A percentile compares a stretch with the other conserved stretches of the same genome.
phyloP scores from a whole-genome alignment of 2,888 invertebrate genomes.

The Thyatira batis region DNA sequence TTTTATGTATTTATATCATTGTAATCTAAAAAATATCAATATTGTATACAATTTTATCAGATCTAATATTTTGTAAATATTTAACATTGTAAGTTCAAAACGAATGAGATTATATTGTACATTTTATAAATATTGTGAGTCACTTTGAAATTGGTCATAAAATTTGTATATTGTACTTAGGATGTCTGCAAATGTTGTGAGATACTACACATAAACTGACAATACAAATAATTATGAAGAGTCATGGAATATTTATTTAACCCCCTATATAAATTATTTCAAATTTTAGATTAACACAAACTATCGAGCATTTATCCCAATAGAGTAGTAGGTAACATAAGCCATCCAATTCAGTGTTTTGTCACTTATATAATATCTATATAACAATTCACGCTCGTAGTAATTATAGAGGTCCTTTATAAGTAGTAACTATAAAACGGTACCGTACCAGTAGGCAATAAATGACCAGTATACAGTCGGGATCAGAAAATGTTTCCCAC shows the following conservation, averaged over 20 bases:
- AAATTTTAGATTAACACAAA: too few species aligned
- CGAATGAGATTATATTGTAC: conserved; percentile 82
- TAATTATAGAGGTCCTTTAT: too few species aligned
- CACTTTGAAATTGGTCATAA: conserved; percentile 73
- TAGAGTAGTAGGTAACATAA: too few species aligned
- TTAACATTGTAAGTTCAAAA: conserved; percentile 72
- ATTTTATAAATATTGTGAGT: conserved; percentile 80
- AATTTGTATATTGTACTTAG: conserved; percentile 77
- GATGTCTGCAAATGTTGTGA: conserved; percentile 78
- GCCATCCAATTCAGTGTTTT: too few species aligned
- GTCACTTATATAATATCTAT: too few species aligned
- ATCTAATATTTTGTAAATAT: conserved; percentile 82
- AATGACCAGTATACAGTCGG: too few species aligned
- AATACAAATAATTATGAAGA: conserved; percentile 76
- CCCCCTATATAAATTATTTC: too few species aligned
- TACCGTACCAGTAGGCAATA: too few species aligned
- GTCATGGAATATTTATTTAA: conserved; percentile 28
- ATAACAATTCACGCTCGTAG: too few species aligned
- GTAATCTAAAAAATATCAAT: conserved; percentile 72
- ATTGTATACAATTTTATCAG: conserved; percentile 81
- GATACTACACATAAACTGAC: conserved; percentile 79
- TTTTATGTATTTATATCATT: conserved; percentile 80
- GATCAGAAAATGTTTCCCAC: too few species aligned
- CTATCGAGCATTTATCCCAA: too few species aligned
- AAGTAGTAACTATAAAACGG: too few species aligned